These are phyloP conservation scores for Onchidella celtica DNA, from an alignment of 2,888 invertebrate species.

Conservation along the genomic window DNA sequence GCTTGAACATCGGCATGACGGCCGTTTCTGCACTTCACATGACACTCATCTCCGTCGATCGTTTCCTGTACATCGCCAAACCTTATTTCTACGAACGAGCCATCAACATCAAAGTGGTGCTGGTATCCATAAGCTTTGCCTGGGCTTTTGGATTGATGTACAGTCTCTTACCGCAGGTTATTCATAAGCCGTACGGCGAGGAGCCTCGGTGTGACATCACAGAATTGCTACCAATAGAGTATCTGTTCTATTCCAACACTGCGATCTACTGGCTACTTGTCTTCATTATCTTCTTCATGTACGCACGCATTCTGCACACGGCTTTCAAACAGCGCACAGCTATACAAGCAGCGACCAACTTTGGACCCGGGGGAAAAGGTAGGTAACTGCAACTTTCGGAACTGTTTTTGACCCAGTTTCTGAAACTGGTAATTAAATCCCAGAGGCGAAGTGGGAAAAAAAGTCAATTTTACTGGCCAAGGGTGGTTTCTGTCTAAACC, in stretches of 20 bases:
- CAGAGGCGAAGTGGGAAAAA: too few species aligned
- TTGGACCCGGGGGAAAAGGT: background rate
- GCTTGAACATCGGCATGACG: conserved; percentile 18
- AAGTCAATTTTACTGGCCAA: too few species aligned
- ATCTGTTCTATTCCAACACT: conserved; percentile 34
- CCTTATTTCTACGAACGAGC: conserved; percentile 39
- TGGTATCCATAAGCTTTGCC: background rate
- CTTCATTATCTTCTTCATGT: conserved; percentile 26
- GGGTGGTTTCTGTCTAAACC: too few species aligned
- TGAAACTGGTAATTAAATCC: too few species aligned
- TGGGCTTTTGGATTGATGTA: conserved; percentile 33
- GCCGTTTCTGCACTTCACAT: conserved; percentile 12
- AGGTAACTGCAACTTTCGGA: too few species aligned
- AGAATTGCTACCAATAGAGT: conserved; percentile 3
- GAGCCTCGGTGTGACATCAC: conserved; percentile 40
- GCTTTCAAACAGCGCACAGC: conserved; percentile 37
- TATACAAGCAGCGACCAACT: background rate
- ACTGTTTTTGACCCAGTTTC: too few species aligned
- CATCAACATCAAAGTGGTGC: background rate
- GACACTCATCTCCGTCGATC: conserved; percentile 33
- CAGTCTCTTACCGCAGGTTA: conserved; percentile 30
- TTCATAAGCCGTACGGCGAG: background rate
- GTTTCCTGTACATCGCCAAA: conserved; percentile 25
- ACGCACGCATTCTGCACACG: conserved; percentile 33
- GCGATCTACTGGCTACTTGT: background rate